phyloP scores from a whole-genome alignment of 2,113 vertebrate genomes.

The Dermatemys mawii region DNA sequence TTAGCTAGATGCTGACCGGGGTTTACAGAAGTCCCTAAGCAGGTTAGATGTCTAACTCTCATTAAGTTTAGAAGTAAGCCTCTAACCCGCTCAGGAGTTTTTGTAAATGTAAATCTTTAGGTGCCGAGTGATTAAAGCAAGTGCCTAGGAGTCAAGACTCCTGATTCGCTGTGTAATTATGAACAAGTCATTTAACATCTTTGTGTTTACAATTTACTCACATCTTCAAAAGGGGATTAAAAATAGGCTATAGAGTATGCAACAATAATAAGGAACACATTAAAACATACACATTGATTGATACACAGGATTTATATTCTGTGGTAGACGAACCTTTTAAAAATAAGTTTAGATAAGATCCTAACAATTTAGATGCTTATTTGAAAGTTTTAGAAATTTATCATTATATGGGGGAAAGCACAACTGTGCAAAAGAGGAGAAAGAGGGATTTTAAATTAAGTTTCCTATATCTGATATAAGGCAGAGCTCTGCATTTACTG shows the following conservation, averaged over 20 bases:
- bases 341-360: neutral
- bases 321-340: neutral
- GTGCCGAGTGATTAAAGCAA: too few relatives aligned
- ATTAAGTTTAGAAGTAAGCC: too few relatives aligned
- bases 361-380: neutral
- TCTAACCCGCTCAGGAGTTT: too few relatives aligned
- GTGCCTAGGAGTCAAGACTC: too few relatives aligned
- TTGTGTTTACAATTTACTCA: too few relatives aligned
- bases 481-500: conserved; percentile 5
- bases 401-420: neutral
- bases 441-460: neutral
- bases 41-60: too few relatives aligned
- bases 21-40: too few relatives aligned
- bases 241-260: neutral
- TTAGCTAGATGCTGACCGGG: too few relatives aligned
- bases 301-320: neutral
- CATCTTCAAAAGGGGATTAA: too few relatives aligned
- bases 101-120: too few relatives aligned
- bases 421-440: neutral
- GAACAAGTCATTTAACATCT: too few relatives aligned
- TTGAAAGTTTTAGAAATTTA: neutral
- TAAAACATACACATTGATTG: neutral
- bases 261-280: neutral
- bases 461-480: neutral
- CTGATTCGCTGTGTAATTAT: too few relatives aligned